A percentile compares a stretch with the other conserved stretches of the same genome.
phyloP scores from a whole-genome alignment of 1,140 invertebrate genomes.

The Paracyclopina nana region DNA sequence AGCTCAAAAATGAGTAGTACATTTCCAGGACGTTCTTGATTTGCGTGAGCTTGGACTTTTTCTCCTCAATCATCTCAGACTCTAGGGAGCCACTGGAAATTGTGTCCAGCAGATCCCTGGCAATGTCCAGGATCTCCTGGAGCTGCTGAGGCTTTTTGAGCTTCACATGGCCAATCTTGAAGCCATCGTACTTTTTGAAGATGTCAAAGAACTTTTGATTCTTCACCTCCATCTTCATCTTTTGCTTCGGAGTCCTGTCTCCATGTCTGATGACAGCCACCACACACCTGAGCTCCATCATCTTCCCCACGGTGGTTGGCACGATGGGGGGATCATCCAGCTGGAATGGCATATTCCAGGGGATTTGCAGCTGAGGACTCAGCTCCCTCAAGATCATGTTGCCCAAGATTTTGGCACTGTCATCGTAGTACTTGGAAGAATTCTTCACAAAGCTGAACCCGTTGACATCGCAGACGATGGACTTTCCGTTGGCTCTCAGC shows the following conservation, averaged over 20 bases:
- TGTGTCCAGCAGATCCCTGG: conserved; percentile 62
- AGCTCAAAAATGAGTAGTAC: conserved; percentile 26
- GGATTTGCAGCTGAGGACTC: conserved; percentile 83
- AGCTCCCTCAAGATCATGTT: conserved; percentile 81
- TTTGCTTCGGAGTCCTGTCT: conserved; percentile 96
- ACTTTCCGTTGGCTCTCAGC: conserved; percentile 88
- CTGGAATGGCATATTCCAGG: conserved; percentile 89
- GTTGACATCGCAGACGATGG: conserved; percentile 98
- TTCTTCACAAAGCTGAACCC: conserved; percentile 99
- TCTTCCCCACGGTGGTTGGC: conserved; percentile 95
- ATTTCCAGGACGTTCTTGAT: conserved; percentile 96
- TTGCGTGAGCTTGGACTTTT: conserved; percentile 89
- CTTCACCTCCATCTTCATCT: conserved; percentile 99
- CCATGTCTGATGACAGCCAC: conserved; percentile 96
- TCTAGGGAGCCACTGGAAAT: conserved; percentile 63
- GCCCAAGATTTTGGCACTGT: conserved; percentile 91
- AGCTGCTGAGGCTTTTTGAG: conserved; percentile 91
- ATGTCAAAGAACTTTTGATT: conserved; percentile 97
- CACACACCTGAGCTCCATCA: conserved; percentile 97
- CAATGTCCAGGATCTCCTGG: conserved; percentile 90
- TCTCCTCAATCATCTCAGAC: conserved; percentile 75
- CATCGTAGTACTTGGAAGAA: conserved; percentile 98
- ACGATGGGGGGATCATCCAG: conserved; percentile 96
- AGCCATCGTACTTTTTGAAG: conserved; percentile 92
- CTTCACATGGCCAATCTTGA: conserved; percentile 86